A percentile compares a stretch with the other conserved stretches of the same genome.
Conservation (phyloP, 2,113 vertebrate species). For the Phrynosoma blainvillii region DNA sequence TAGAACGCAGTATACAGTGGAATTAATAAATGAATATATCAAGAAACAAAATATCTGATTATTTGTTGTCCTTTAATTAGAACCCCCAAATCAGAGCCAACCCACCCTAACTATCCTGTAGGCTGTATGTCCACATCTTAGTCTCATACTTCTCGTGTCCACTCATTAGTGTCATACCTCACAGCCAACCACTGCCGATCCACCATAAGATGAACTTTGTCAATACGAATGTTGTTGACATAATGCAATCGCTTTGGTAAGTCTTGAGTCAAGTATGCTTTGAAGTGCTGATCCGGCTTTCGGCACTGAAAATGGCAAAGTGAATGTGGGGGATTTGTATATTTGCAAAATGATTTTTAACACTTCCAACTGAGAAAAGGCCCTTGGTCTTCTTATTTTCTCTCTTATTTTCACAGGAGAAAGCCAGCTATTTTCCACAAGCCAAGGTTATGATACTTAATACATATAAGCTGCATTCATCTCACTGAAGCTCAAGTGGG, state of each 20-base stretch:
- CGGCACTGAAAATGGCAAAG: slow-evolving; percentile 81
- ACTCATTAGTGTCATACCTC: slow-evolving; percentile 73
- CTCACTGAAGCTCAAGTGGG: too few species aligned
- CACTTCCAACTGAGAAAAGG: too few species aligned
- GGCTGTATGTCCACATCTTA: not conserved
- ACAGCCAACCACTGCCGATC: slow-evolving; percentile 87
- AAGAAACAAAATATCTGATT: not conserved
- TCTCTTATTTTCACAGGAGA: too few species aligned
- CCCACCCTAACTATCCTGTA: not conserved
- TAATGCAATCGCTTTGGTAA: slow-evolving; percentile 95
- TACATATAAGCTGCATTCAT: too few species aligned
- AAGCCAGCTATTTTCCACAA: too few species aligned
- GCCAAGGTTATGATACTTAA: too few species aligned
- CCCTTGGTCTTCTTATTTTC: too few species aligned
- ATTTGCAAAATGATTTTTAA: not conserved
- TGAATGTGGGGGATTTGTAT: not conserved
- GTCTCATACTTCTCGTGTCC: too few species aligned
- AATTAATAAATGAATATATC: not conserved
- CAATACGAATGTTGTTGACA: slow-evolving; percentile 89
- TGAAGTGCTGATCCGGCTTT: slow-evolving; percentile 85
- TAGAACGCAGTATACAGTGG: not conserved
- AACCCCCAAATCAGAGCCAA: not conserved
- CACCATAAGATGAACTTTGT: slow-evolving; percentile 89
- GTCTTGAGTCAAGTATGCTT: slow-evolving; percentile 88
- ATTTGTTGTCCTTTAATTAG: not conserved